Base-by-base conservation (phyloP, 2,888 invertebrate genomes). In the Callyntrura guangdongensis region DNA sequence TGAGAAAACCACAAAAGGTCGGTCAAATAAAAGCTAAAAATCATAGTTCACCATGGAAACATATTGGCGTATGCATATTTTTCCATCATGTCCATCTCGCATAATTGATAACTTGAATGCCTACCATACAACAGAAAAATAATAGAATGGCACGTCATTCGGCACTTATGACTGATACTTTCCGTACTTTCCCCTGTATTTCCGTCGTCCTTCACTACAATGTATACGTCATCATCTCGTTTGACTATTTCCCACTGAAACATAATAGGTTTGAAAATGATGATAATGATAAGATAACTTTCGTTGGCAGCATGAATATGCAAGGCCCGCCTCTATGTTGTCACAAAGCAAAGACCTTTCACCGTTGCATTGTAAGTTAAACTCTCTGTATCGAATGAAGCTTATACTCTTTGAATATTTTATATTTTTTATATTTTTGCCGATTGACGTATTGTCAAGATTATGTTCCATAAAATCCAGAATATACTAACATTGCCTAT, bases 131-230 rank as follows among this genome's bases (percentile, higher is more conserved):
- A 0, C 12, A 64, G 53, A 53, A 53, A 53, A 36, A 69, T 11
- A 56, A 59, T 27, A 59, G 25, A n/a, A n/a, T 59, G 27, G 11
- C 56, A 79, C 79, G 79, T 79, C 79, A 79, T 79, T 36, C 36
- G 53, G 27, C 56, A 79, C 25, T 79, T 79, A 82, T 61, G 47
- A 82, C 45, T 82, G 82, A 82, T 64, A 82, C 82, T 64, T 36
- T 82, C 47, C 45, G 82, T 61, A 47, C 82, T 64, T 49, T 45
- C 45, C 22, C 22, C 47, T 14, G 12, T 17, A 64, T 82, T 82
- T 82, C 64, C 82, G 64, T 11, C 45, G 82, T 61, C 82, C 64
- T 82, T 82, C 82, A n/a, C 0, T 20, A 47, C 14, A 82, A 3
- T 64, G 45, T 82, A 64, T 17, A 36, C 17, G 82, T 36, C 82